Evolutionary conservation across 1,140 invertebrate species (phyloP).

Genomic region (Tribolium castaneum): DNA sequence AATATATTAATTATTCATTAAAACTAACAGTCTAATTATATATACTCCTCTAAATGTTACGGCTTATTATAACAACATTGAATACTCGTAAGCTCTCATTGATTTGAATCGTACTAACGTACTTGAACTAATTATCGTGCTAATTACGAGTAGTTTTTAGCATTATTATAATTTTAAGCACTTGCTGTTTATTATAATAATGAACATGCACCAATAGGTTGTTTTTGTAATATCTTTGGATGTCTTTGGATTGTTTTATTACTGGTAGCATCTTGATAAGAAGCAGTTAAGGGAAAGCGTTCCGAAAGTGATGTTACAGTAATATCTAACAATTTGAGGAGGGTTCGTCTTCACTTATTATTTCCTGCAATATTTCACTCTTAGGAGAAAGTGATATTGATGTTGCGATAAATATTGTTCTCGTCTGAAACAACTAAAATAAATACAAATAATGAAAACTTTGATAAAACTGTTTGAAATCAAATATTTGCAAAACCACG

Average conservation of each 20-base stretch:
- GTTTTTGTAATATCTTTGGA: neutral
- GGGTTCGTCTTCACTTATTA: neutral
- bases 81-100: neutral
- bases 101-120: neutral
- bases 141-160: neutral
- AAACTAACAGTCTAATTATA: neutral
- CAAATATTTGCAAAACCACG: constrained; percentile 20
- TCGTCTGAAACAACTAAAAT: neutral
- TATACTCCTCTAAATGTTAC: neutral
- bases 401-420: neutral
- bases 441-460: neutral
- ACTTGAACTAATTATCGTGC: too few species aligned
- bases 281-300: neutral
- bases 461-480: neutral
- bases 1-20: constrained; percentile 1
- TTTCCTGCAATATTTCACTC: neutral
- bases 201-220: neutral
- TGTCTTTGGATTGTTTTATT: neutral
- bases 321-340: neutral
- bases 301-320: neutral
- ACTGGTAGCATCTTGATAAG: neutral
- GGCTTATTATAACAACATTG: neutral
- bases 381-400: neutral
- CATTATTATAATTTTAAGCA: too few species aligned
- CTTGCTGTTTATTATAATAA: too few species aligned